Percentiles rank a stretch among this genome's conserved stretches.
These are phyloP conservation scores for Ericerus pela DNA, from an alignment of 1,140 invertebrate species.

Conservation along the genomic window DNA sequence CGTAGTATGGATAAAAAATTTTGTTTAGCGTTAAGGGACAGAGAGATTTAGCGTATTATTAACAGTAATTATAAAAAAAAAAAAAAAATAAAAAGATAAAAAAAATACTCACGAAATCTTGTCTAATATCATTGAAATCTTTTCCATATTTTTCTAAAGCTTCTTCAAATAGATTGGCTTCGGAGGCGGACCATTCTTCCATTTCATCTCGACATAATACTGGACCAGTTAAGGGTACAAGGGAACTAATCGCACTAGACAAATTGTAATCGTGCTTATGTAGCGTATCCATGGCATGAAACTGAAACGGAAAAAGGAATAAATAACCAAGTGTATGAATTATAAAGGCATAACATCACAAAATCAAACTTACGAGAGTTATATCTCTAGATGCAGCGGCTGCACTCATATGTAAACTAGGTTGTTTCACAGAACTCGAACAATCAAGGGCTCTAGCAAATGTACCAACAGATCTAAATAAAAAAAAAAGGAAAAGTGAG, in stretches of 20 bases:
- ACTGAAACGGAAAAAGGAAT: conserved; percentile 38
- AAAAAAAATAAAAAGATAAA: too few species aligned
- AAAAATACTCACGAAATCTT: conserved; percentile 80
- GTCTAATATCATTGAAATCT: conserved; percentile 95
- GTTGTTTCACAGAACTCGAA: conserved; percentile 94
- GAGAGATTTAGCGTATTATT: too few species aligned
- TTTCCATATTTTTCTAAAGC: conserved; percentile 98
- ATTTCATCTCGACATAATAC: conserved; percentile 97
- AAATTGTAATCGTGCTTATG: conserved; percentile 88
- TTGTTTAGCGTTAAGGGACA: too few species aligned
- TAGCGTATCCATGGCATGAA: conserved; percentile 95
- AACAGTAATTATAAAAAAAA: too few species aligned
- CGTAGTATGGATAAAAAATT: too few species aligned
- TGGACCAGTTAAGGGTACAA: conserved; percentile 89
- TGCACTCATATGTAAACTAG: conserved; percentile 95
- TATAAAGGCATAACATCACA: neutral
- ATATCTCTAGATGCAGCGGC: conserved; percentile 96
- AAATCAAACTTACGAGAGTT: conserved; percentile 56
- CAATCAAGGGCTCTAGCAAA: conserved; percentile 97
- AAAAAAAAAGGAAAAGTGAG: neutral
- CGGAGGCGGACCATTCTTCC: conserved; percentile 99
- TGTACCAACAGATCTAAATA: conserved; percentile 77
- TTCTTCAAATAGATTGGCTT: conserved; percentile 98
- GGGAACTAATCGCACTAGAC: conserved; percentile 73
- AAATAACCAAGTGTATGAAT: neutral